Conservation (phyloP, 1,140 invertebrate species). For the Euura saliciscinereae region DNA sequence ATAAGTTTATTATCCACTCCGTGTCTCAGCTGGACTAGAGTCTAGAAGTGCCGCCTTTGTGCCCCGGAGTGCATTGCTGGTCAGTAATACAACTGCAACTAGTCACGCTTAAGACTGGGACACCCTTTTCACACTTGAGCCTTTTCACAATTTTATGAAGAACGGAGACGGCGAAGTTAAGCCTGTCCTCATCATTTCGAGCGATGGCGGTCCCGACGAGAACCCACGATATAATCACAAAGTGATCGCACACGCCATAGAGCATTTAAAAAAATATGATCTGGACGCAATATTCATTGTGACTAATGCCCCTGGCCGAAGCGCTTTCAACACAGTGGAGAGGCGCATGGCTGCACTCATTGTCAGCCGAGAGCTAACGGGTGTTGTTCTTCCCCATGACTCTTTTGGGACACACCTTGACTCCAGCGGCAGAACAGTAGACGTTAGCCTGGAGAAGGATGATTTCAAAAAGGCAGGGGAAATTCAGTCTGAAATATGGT, state of each 20-base stretch:
- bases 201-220: conserved; percentile 52
- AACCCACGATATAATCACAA: too few relatives aligned
- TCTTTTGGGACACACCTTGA: conserved; percentile 49
- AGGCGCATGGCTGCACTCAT: conserved; percentile 49
- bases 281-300: conserved; percentile 52
- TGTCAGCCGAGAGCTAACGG: conserved; percentile 42
- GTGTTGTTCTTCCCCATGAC: conserved; percentile 48
- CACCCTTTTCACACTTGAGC: conserved; percentile 30
- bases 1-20: too few relatives aligned
- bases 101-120: conserved; percentile 38
- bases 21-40: too few relatives aligned
- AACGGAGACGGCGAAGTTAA: conserved; percentile 39
- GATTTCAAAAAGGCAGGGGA: conserved; percentile 43
- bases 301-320: conserved; percentile 50
- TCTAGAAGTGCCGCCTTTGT: too few relatives aligned
- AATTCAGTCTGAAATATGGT: conserved; percentile 39
- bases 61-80: too few relatives aligned
- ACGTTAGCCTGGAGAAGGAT: conserved; percentile 40
- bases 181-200: conserved; percentile 49
- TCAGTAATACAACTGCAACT: conserved; percentile 30
- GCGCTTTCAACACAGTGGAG: conserved; percentile 41
- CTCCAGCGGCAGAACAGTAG: conserved; percentile 38
- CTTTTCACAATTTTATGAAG: conserved; percentile 30
- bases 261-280: conserved; percentile 34
- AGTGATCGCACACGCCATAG: conserved; percentile 27